These are phyloP conservation scores for Pedetes capensis DNA, from an alignment of 2,113 vertebrate species.

Conservation along the genomic window DNA sequence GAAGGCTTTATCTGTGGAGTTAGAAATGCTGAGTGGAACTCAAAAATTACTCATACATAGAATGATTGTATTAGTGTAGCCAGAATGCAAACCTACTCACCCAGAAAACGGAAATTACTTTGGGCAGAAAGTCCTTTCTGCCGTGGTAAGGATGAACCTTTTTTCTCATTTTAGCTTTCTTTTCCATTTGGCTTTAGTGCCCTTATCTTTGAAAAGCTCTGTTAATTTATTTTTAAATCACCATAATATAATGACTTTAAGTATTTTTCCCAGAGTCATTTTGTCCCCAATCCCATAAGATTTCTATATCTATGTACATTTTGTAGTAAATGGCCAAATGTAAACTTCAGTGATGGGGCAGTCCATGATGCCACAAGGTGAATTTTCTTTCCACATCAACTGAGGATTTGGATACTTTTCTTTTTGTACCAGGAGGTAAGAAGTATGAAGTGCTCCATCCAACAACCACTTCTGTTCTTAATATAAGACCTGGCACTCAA, in stretches of 20 bases:
- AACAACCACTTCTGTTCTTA: neutral
- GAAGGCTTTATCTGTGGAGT: constrained; percentile 60
- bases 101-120: constrained; percentile 67
- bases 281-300: neutral
- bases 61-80: constrained; percentile 44
- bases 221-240: constrained; percentile 70
- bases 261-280: constrained; percentile 35
- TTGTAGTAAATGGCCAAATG: neutral
- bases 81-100: constrained; percentile 57
- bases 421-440: neutral
- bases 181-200: constrained; percentile 67
- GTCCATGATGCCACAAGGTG: neutral
- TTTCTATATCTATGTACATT: neutral
- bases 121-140: constrained; percentile 17
- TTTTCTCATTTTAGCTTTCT: constrained; percentile 70
- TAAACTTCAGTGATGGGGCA: neutral
- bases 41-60: constrained; percentile 56
- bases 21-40: constrained; percentile 56
- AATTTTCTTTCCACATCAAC: neutral
- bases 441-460: neutral
- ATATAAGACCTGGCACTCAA: neutral
- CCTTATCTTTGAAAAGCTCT: constrained; percentile 52
- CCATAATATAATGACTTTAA: constrained; percentile 34
- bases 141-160: constrained; percentile 26
- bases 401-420: neutral